phyloP scores from a whole-genome alignment of 2,113 vertebrate genomes.

The Odontesthes bonariensis region DNA sequence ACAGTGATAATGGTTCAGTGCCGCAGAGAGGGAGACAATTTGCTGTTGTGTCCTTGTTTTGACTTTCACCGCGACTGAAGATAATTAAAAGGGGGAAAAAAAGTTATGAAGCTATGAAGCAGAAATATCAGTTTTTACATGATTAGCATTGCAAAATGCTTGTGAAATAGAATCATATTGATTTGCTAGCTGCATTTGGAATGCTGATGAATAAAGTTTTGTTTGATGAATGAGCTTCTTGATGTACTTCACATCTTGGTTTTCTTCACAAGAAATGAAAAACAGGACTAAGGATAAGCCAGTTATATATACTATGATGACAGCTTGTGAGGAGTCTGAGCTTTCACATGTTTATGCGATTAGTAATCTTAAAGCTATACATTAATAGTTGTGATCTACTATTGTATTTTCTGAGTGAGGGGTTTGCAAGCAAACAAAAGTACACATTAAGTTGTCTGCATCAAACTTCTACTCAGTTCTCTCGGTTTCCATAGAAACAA shows the following conservation, averaged over 20 bases:
- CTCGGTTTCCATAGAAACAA: background rate
- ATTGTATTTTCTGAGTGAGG: too few species aligned
- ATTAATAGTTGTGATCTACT: too few species aligned
- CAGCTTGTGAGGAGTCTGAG: background rate
- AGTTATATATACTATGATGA: background rate
- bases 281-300: slow-evolving; percentile 16
- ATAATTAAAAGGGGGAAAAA: slow-evolving; percentile 32
- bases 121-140: slow-evolving; percentile 53
- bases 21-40: background rate
- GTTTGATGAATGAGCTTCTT: slow-evolving; percentile 36
- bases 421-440: too few species aligned
- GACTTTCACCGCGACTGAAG: slow-evolving; percentile 48
- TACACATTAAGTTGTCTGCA: background rate
- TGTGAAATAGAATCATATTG: slow-evolving; percentile 45
- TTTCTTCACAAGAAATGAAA: slow-evolving; percentile 2
- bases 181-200: slow-evolving; percentile 24
- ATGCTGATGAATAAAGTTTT: slow-evolving; percentile 46
- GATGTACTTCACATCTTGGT: slow-evolving; percentile 37
- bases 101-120: slow-evolving; percentile 53
- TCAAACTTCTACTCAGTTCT: background rate
- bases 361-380: background rate
- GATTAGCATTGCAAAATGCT: slow-evolving; percentile 36
- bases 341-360: background rate
- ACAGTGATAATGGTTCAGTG: background rate
- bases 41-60: slow-evolving; percentile 50